Conservation (phyloP, 2,113 vertebrate genomes). For the Pantherophis guttatus region DNA sequence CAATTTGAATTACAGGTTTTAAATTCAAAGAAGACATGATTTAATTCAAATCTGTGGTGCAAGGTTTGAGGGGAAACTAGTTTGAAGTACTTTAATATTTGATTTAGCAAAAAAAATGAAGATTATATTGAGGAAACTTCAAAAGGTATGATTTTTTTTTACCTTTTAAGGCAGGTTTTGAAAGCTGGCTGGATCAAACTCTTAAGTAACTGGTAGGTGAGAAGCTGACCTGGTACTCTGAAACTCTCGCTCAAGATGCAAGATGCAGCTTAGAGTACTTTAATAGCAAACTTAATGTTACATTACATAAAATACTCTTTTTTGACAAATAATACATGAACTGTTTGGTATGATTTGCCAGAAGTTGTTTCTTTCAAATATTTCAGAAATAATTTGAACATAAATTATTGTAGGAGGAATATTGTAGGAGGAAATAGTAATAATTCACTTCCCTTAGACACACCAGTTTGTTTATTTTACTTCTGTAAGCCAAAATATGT, state of each 20-base stretch:
- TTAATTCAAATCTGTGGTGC: background rate
- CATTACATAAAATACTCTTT: background rate
- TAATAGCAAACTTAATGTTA: background rate
- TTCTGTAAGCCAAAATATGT: conserved; percentile 5
- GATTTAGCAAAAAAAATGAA: background rate
- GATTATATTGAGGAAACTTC: background rate
- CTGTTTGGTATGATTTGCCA: conserved; percentile 22
- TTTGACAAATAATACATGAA: background rate
- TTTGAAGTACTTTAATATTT: background rate
- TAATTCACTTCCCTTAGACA: conserved; percentile 7
- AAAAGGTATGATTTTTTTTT: background rate
- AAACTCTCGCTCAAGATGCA: conserved; percentile 20
- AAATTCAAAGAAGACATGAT: background rate
- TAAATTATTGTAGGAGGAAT: conserved; percentile 23
- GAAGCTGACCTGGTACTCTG: background rate
- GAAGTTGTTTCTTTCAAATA: background rate
- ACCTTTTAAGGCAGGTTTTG: background rate
- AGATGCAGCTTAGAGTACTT: conserved; percentile 3
- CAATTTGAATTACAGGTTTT: background rate
- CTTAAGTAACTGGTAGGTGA: conserved; percentile 21
- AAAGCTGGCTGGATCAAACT: background rate
- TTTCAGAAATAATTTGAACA: conserved; percentile 17
- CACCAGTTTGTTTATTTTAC: background rate
- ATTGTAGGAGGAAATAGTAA: background rate
- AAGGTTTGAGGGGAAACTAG: background rate